phyloP scores from a whole-genome alignment of 2,888 invertebrate species.

The Sphaerophoria taeniata region DNA sequence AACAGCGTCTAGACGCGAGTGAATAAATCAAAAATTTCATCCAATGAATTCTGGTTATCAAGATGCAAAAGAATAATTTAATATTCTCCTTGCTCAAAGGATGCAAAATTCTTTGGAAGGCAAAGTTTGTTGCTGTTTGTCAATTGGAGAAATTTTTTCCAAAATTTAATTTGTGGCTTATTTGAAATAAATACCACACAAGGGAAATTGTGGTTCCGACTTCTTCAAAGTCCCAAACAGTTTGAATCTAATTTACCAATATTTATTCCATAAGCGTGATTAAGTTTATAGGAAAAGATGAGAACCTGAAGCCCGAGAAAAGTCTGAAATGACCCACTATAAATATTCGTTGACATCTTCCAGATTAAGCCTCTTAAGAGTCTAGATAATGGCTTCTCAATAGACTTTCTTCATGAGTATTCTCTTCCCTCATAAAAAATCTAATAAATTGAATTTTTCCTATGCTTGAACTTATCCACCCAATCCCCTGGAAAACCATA shows the following conservation, averaged over 20 bases:
- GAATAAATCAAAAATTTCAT: slow-evolving; percentile 54
- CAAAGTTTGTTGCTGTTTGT: no score
- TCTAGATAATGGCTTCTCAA: slow-evolving; percentile 7
- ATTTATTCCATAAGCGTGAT: neutral
- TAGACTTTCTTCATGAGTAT: slow-evolving; percentile 11
- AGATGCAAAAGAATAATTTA: neutral
- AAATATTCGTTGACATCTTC: slow-evolving; percentile 31
- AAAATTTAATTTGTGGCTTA: no score
- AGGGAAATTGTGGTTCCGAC: no score
- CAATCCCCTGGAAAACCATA: neutral
- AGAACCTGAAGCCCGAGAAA: neutral
- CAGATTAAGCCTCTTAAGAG: slow-evolving; percentile 17
- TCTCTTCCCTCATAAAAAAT: slow-evolving; percentile 8
- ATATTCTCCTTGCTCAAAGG: no score
- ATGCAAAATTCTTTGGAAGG: no score
- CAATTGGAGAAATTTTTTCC: no score
- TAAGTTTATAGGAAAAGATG: neutral
- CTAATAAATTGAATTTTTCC: slow-evolving; percentile 56
- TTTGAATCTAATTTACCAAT: neutral
- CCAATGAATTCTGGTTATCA: slow-evolving; percentile 10
- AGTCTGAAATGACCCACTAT: slow-evolving; percentile 3
- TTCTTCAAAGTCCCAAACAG: no score
- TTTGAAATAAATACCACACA: no score
- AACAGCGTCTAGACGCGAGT: slow-evolving; percentile 58
- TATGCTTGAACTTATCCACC: slow-evolving; percentile 6